Evolutionary conservation across 2,888 invertebrate genomes (phyloP).

Genomic region (Nemotelus nigrinus): DNA sequence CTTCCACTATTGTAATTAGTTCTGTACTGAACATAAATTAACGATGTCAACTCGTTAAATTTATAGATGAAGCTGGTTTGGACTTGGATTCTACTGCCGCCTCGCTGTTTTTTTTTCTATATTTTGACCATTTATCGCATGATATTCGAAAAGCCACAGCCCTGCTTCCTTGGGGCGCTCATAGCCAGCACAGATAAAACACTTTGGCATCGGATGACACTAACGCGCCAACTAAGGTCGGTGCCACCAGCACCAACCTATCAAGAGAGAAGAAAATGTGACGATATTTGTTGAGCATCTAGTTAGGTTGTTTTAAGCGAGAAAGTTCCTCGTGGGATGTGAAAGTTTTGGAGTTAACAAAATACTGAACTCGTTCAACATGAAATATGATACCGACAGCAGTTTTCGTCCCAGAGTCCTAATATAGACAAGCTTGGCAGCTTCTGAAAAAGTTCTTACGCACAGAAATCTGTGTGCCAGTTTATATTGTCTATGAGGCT

Average conservation of each 20-base stretch:
- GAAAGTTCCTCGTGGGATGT: background rate
- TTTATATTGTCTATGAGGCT: background rate
- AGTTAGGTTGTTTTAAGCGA: conserved; percentile 21
- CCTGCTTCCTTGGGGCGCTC: background rate
- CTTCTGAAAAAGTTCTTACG: conserved; percentile 5
- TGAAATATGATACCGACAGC: conserved; percentile 30
- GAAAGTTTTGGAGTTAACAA: conserved; percentile 34
- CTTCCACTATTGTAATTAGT: conserved; percentile 55
- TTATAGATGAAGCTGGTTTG: conserved; percentile 15
- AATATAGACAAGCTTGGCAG: conserved; percentile 2
- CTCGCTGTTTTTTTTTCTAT: background rate
- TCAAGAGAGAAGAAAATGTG: background rate
- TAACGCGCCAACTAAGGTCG: background rate
- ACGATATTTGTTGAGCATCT: conserved; percentile 16
- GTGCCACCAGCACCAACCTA: background rate
- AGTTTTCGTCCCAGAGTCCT: background rate
- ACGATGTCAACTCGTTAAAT: conserved; percentile 52
- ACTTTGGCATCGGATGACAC: background rate
- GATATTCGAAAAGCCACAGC: conserved; percentile 6
- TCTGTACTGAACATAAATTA: conserved; percentile 54
- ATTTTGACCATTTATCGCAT: conserved; percentile 1
- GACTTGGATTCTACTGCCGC: conserved; percentile 1
- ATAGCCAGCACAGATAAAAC: background rate
- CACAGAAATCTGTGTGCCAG: conserved; percentile 19
- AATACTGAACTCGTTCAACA: conserved; percentile 35